A percentile compares a stretch with the other conserved stretches of the same genome.
phyloP scores from a whole-genome alignment of 2,113 vertebrate genomes.

The Thunnus maccoyii region DNA sequence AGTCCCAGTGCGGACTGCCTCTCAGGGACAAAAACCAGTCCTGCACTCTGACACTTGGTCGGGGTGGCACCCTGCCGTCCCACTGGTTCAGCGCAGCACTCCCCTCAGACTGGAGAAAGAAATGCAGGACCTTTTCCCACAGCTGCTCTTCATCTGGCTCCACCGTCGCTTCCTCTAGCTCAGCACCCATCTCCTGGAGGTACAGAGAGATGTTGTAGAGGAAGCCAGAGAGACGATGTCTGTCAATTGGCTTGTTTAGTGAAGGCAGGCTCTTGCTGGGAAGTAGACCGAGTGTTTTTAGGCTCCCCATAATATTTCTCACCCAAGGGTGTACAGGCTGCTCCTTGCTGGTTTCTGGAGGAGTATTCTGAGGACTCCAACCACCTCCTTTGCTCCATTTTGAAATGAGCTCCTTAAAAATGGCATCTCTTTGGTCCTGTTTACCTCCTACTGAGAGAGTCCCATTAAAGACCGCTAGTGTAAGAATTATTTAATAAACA shows the following conservation, averaged over 20 bases:
- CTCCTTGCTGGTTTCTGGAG: slow-evolving; percentile 59
- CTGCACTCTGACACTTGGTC: slow-evolving; percentile 87
- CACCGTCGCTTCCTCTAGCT: slow-evolving; percentile 73
- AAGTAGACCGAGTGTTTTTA: slow-evolving; percentile 82
- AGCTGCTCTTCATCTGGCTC: slow-evolving; percentile 78
- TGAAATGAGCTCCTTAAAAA: slow-evolving; percentile 81
- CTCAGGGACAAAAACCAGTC: slow-evolving; percentile 90
- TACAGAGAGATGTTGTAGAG: slow-evolving; percentile 91
- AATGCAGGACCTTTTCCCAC: slow-evolving; percentile 85
- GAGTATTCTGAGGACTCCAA: slow-evolving; percentile 59
- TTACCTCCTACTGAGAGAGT: slow-evolving; percentile 62
- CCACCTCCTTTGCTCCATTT: slow-evolving; percentile 74
- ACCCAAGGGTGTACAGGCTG: slow-evolving; percentile 74
- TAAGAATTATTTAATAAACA: neutral
- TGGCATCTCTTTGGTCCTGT: slow-evolving; percentile 65
- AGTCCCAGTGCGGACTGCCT: slow-evolving; percentile 90
- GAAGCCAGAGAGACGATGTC: slow-evolving; percentile 86
- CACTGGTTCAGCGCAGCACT: slow-evolving; percentile 76
- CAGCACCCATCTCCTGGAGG: slow-evolving; percentile 88
- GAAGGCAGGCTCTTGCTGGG: slow-evolving; percentile 74
- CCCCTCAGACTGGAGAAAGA: slow-evolving; percentile 82
- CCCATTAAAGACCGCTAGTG: slow-evolving; percentile 8
- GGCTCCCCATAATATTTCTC: slow-evolving; percentile 80
- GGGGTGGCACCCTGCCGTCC: slow-evolving; percentile 78
- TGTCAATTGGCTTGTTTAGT: slow-evolving; percentile 78